Evolutionary conservation across 2,797 vertebrate genomes (phyloP).

Genomic region (Anabacerthia variegaticeps): DNA sequence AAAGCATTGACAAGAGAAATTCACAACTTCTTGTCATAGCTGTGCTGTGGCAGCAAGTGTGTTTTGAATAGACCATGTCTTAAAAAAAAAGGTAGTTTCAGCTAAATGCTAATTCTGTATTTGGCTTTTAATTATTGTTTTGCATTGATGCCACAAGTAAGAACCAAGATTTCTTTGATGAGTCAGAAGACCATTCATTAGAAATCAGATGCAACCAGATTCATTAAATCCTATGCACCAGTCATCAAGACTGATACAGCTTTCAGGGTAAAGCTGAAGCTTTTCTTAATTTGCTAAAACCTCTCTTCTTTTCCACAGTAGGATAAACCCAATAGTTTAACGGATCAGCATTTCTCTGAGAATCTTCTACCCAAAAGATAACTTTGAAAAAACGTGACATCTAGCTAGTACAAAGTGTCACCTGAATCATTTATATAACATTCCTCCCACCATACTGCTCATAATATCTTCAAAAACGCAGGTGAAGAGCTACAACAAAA

Average conservation of each 20-base stretch:
- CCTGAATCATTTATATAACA: slow-evolving; percentile 53
- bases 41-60: background rate
- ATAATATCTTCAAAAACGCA: slow-evolving; percentile 43
- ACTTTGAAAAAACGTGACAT: slow-evolving; percentile 16
- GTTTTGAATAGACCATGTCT: background rate
- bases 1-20: background rate
- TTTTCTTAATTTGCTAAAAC: slow-evolving; percentile 1
- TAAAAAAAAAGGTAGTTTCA: background rate
- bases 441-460: slow-evolving; percentile 40
- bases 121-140: slow-evolving; percentile 6
- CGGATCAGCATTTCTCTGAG: slow-evolving; percentile 17
- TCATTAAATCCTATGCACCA: background rate
- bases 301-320: background rate
- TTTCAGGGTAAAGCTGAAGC: slow-evolving; percentile 1
- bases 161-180: background rate
- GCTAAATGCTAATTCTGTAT: background rate
- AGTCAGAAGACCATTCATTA: slow-evolving; percentile 20
- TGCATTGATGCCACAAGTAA: background rate
- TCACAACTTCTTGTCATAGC: background rate
- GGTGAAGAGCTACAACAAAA: slow-evolving; percentile 33
- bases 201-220: background rate
- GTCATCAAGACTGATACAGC: background rate
- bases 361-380: slow-evolving; percentile 29
- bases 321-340: background rate
- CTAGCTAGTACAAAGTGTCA: slow-evolving; percentile 46